Base-by-base conservation (phyloP, 1,140 invertebrate genomes). In the Lerema accius region DNA sequence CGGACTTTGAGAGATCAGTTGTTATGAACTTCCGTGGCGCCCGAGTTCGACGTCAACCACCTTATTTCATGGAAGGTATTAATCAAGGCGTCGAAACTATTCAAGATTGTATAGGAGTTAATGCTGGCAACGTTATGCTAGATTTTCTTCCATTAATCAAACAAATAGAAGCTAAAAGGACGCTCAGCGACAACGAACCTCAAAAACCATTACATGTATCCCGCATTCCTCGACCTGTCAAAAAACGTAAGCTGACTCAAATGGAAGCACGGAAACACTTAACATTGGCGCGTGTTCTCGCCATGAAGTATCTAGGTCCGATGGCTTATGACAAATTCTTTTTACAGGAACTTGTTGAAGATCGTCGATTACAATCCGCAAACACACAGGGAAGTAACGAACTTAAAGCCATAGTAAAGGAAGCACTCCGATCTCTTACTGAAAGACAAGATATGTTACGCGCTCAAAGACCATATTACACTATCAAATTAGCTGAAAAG, bases 271-370 rank as follows among this genome's bases (percentile, higher is more conserved):
- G 71, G 69, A 90, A 69, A 83, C 89, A 80, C 79, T 86, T 73
- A 58, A 92, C 70, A 62, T 84, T 89, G 73, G 80, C 78, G 73
- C 91, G 90, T 63, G 87, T 90, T n/a, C 73, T 90, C 4, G 84
- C 92, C 16, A 91, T 92, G 80, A 93, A 91, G 69, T 93, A 92
- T 74, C 71, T 93, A 13, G 91, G 92, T n/a, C 84, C 87, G 0
- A 91, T 92, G 88, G 92, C 90, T 14, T 82, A 90, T 17, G 92
- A 93, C 65, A 92, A 92, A 68, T 89, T 91, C 61, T 93, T 92
- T 63, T 70, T 92, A 3, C 85, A 91, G 62, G 76, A 86, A 14
- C 69, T 92, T 3, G 82, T 68, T 32, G 80, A 84, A 15, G 83
- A 91, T 68, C 73, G 67, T 6, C 86, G 92, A n/a, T 65, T 92